Evolutionary conservation across 2,888 invertebrate species (phyloP), one percentile per base, ranked within the genome.

Genomic region (Eristalis intricaria): DNA sequence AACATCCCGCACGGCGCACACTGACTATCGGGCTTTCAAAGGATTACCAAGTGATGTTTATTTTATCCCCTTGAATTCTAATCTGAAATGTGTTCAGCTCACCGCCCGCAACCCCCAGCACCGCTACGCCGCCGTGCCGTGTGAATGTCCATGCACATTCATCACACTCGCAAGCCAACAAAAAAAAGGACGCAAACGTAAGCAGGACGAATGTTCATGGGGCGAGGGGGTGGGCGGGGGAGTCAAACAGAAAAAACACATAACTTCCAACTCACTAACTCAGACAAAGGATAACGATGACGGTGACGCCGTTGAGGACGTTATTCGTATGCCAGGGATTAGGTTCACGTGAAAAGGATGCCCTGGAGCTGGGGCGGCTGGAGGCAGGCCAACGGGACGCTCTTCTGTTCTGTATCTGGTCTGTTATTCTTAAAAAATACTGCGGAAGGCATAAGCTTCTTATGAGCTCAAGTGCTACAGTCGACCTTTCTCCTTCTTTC

Each of bases 41-140:
- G 85, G 81, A 85, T 85, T 85, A 77, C 81, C 76, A 40, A 65
- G 50, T 64, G 86, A 86, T 83, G 86, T 86, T 83, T 86, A 78
- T 83, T 83, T 83, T 69, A 79, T 86, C 74, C 85, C 69, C 71
- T 82, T 79, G 80, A 84, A 84, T 82, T 82, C 82, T 83, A 83
- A 83, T 83, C 77, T 77, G 38, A 77, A 77, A 83, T 77, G 77
- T 77, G 71, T 66, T 50, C 56, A 19, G 15, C 43, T 7, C 43
- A 15, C 60, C 56, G 11, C 10, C 63, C 60, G 60, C 64, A 43
- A 58, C 56, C 63, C 65, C 3, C 26, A 26, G 23, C 58, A 3
- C 58, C 7, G 8, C 22, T n/a, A n/a, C 1, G 5, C 58, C 10
- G 22, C 4, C 23, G 4, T 11, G 1, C 4, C n/a, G 26, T 11